Evolutionary conservation across 1,140 invertebrate genomes (phyloP), one percentile per base, ranked within the genome.

Genomic region (Anoplolepis gracilipes): DNA sequence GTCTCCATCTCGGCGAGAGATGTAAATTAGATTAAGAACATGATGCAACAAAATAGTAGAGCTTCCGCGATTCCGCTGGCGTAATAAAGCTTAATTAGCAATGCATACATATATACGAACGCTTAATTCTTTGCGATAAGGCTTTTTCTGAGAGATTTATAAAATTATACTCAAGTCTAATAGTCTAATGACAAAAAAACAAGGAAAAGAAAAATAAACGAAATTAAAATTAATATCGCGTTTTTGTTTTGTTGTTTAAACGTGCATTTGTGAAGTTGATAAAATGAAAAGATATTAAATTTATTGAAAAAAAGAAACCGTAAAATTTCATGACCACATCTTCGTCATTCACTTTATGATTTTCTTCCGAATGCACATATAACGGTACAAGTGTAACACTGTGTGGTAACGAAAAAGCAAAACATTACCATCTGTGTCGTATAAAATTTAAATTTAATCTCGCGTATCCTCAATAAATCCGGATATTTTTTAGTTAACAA

Each of bases 401-500:
- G 62, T 39, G 62, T 53, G 76, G 42, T 36, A 79, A 79, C 28
- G 42, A 79, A 46, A 7, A 78, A 67, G 42, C 13, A 33, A 78
- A 42, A 79, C 22, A 25, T 64, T 19, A 61, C 36, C 25, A 30
- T 7, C 62, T 78, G n/a, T 69, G 16, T 69, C 30, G 42, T 55
- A 39, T 36, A 59, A 79, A 79, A 28, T 53, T 79, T 79, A 55
- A 79, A 79, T 79, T 67, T 46, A 79, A 79, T 79, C 76, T 69
- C 39, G 61, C 42, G 22, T 69, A 46, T 64, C 11, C 5, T 25
- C n/a, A 8, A 16, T 5, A 36, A 79, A 79, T 53, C 30, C 42
- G 13, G 0, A 16, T 7, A 28, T 67, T 19, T 49, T 49, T 49
- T 49, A 49, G 4, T 19, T 16, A 49, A 49, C 46, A 49, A 19